Evolutionary conservation across 1,140 invertebrate species (phyloP), one percentile per base, ranked within the genome.

Genomic region (Heliconius himera): DNA sequence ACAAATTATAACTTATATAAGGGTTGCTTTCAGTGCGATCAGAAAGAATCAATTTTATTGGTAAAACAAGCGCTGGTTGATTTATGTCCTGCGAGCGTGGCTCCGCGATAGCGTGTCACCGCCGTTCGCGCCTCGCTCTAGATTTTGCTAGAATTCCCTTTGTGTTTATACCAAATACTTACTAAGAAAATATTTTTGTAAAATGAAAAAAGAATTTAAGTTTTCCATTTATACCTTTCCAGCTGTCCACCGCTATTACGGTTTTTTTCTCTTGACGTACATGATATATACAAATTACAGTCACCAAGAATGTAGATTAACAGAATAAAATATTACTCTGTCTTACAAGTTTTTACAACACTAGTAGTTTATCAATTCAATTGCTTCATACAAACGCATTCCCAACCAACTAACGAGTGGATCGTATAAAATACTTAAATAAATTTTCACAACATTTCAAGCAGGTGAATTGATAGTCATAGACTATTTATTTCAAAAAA

Each of bases 31-130:
- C 75, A 74, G 71, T 84, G 81, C 85, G 80, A 87, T 87, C 83
- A 81, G 85, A 91, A 90, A 90, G 88, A 90, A 93, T 93, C 88
- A 86, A 86, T 92, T 93, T 94, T 90, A 93, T 92, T 93, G 89
- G 90, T 89, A 87, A 91, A 93, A 91, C 89, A 92, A 89, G 85
- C 88, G 82, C 83, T 82, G 82, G 13, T 88, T 93, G 91, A 93
- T 94, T 94, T 94, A 93, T 92, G 89, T 80, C 80, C 83, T 86
- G 84, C 76, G 88, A 89, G 89, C 89, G 88, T 90, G 89, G 87
- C 84, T 80, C 78, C 72, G 75, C 87, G 88, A 90, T 91, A 89
- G 82, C 89, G 82, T 90, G 92, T 92, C 90, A 90, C 87, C 89
- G 84, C 81, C 84, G 88, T 91, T 90, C 88, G 85, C 90, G 85